Base-by-base conservation (phyloP, 2,888 invertebrate genomes). In the Mesoligia furuncula region DNA sequence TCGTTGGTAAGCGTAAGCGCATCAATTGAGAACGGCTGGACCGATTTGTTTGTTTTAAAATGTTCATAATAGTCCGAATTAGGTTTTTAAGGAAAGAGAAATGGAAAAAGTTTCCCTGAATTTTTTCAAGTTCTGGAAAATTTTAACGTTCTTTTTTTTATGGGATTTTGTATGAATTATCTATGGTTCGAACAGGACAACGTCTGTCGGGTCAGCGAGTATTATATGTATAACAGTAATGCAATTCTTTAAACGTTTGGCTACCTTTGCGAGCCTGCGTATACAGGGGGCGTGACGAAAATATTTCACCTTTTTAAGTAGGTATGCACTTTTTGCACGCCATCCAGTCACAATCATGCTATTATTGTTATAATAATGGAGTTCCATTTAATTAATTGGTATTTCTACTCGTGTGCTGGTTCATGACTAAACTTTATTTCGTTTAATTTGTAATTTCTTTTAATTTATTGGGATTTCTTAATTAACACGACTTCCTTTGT, bases 231-330 rank as follows among this genome's bases (percentile, higher is more conserved):
- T 24, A n/a, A 15, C 2, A 27, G 17, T 24, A 24, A 20, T 2
- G n/a, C 7, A 61, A 61, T 54, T 67, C 17, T 51, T 11, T 20
- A 45, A 51, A 36, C 5, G 31, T 31, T 48, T 39, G 15, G 9
- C 8, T n/a, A n/a, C 8, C 24, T 62, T 66, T 75, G 20, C 20
- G 17, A 68, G 20, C 24, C 17, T 36, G 17, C 13, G 1, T 27
- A 39, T n/a, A 48, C 0, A 17, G 24, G 45, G 27, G 77, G 67
- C 70, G 75, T 80, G 1, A 39, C 39, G 20, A 73, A 79, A 73
- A 59, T 64, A 68, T 77, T 77, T 78, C 42, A 45, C n/a, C 0
- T 13, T 77, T 77, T 42, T 36, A 69, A 73, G 31, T 36, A 69
- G 68, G 31, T 64, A 17, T 48, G 11, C 59, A n/a, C 8, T 48